Percentiles rank a stretch among this genome's conserved stretches.
phyloP scores from a whole-genome alignment of 2,113 vertebrate genomes.

The Poeciliopsis occidentalis region DNA sequence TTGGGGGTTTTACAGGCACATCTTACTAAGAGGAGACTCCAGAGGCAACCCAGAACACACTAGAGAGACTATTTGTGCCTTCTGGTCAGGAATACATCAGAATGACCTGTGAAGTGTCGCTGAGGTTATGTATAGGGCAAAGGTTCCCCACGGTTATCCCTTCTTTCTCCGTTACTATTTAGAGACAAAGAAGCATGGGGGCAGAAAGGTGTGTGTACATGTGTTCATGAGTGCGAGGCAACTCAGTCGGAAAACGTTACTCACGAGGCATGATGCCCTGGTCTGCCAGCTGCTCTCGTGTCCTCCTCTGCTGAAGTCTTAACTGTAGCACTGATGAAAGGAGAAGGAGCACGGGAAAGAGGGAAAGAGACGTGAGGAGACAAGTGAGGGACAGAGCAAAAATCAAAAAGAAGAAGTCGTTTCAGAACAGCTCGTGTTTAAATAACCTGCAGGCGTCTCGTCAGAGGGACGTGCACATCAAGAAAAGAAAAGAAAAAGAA shows the following conservation, averaged over 20 bases:
- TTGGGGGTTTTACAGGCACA: not conserved
- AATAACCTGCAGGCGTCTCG: not conserved
- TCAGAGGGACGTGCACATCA: not conserved
- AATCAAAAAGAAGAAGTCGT: slow-evolving; percentile 33
- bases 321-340: slow-evolving; percentile 91
- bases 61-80: not conserved
- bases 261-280: slow-evolving; percentile 97
- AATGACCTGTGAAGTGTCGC: not conserved
- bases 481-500: not conserved
- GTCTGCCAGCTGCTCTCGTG: slow-evolving; percentile 93
- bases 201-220: not conserved
- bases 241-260: slow-evolving; percentile 79
- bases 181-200: slow-evolving; percentile 6
- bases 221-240: slow-evolving; percentile 20
- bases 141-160: not conserved
- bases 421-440: slow-evolving; percentile 6
- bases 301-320: slow-evolving; percentile 97
- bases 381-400: slow-evolving; percentile 55
- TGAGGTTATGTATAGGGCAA: not conserved
- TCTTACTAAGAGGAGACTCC: not conserved
- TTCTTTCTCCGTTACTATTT: slow-evolving; percentile 7
- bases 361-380: slow-evolving; percentile 33
- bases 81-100: not conserved
- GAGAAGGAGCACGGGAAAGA: slow-evolving; percentile 33
- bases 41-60: not conserved